Base-by-base conservation (phyloP, 1,140 invertebrate genomes). In the Neoseiulus cucumeris region DNA sequence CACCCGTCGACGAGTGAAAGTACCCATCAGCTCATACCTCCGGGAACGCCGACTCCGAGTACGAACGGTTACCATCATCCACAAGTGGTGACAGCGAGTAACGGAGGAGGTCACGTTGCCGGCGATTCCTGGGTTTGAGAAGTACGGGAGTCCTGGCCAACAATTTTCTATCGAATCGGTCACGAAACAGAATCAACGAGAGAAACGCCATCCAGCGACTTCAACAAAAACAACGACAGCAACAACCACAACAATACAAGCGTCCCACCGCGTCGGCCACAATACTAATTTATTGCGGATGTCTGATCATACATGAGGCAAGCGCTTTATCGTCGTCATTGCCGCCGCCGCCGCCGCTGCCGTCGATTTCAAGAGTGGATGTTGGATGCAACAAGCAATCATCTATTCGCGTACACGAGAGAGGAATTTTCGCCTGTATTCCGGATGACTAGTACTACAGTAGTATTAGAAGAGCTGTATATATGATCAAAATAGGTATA, bases 11-110 rank as follows among this genome's bases (percentile, higher is more conserved):
- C 51, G 14, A 59, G 51, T 25, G 51, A 59, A 25, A 59, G 51
- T 25, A 59, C 51, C 6, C 51, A 59, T 33, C 51, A 59, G 22
- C 51, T 59, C 33, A 59, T 59, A 29, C 51, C 51, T 29, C 51
- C 51, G 17, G 51, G 51, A 59, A 59, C 51, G 22, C 51, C 51
- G 2, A 59, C 51, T 25, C 51, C 51, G 14, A 39, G 33, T 39
- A 39, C 33, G 4, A 59, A 59, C 51, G 51, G 51, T 14, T 25
- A 29, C 14, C 51, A 59, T 33, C 51, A 59, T 59, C 51, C 51
- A 20, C 51, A 59, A 59, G 51, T 59, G 14, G 51, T 59, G 17
- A 59, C 51, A 17, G 51, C 51, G 33, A 39, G 33, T 25, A 59
- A 59, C 22, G 51, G 51, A 25, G 51, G 22, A 25, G 25, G 25